Percentiles rank a stretch among this genome's conserved stretches.
Conservation (phyloP, 1,140 invertebrate genomes). For the Drosophila ironensis region DNA sequence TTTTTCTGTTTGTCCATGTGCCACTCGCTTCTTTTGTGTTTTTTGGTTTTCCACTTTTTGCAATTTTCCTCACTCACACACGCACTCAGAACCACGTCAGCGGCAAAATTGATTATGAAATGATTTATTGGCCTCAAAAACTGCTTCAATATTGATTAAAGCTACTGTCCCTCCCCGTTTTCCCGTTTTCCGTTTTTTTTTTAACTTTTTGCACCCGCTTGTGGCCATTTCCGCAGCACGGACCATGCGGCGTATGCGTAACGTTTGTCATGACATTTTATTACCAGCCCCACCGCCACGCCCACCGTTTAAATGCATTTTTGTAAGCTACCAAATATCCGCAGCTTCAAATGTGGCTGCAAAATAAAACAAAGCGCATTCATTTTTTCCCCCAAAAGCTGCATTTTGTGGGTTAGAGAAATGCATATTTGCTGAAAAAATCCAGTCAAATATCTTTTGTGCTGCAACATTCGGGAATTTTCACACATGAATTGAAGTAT, state of each 20-base stretch:
- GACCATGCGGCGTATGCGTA: conserved; percentile 45
- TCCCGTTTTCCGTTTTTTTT: background rate
- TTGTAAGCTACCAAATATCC: conserved; percentile 56
- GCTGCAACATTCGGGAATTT: background rate
- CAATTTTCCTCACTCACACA: conserved; percentile 16
- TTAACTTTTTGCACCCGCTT: conserved; percentile 25
- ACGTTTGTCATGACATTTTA: conserved; percentile 52
- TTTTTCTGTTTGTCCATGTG: conserved; percentile 57
- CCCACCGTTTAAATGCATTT: conserved; percentile 60
- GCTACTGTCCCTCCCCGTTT: conserved; percentile 32
- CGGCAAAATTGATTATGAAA: conserved; percentile 78
- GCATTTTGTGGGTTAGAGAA: conserved; percentile 33
- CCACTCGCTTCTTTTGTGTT: conserved; percentile 24
- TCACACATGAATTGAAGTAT: conserved; percentile 17
- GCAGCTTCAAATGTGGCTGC: background rate
- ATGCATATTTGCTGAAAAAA: conserved; percentile 26
- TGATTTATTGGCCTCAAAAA: conserved; percentile 80
- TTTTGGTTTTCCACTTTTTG: conserved; percentile 24
- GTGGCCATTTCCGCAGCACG: conserved; percentile 39
- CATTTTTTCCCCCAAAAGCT: conserved; percentile 8
- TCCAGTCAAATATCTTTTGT: conserved; percentile 17
- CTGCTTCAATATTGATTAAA: conserved; percentile 80
- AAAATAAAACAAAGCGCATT: conserved; percentile 16
- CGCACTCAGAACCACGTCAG: conserved; percentile 49
- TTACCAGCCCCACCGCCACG: conserved; percentile 7